phyloP scores from a whole-genome alignment of 1,140 invertebrate species.

The Papilio aristodemus region DNA sequence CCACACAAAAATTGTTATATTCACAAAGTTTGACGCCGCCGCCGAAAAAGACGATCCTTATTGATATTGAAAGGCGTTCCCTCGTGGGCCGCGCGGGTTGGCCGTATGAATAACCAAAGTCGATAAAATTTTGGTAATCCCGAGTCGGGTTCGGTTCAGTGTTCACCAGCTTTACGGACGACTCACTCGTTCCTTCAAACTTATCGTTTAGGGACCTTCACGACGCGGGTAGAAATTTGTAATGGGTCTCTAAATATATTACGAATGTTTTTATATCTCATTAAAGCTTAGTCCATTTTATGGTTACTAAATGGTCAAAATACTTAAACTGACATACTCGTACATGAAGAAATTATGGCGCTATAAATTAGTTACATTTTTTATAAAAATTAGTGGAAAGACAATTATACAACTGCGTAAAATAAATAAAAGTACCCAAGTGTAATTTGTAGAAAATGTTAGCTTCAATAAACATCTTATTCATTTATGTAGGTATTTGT shows the following conservation, averaged over 20 bases:
- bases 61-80: constrained; percentile 57
- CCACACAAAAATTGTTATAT: constrained; percentile 56
- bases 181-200: background rate
- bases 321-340: too few species aligned
- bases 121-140: constrained; percentile 59
- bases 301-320: background rate
- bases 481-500: too few species aligned
- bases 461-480: too few species aligned
- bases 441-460: too few species aligned
- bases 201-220: constrained; percentile 12
- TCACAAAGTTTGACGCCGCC: constrained; percentile 45
- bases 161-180: constrained; percentile 2
- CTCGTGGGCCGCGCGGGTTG: constrained; percentile 37
- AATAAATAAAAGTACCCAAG: too few species aligned
- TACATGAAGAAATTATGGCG: too few species aligned
- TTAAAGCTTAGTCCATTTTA: background rate
- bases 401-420: too few species aligned
- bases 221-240: constrained; percentile 2
- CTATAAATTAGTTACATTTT: too few species aligned
- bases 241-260: constrained; percentile 11
- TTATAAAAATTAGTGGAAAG: too few species aligned
- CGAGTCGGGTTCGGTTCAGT: constrained; percentile 43
- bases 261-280: background rate
- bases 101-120: constrained; percentile 59
- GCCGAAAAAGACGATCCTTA: constrained; percentile 51